Evolutionary conservation across 2,888 invertebrate genomes (phyloP).

Genomic region (Metallyticus violacea): DNA sequence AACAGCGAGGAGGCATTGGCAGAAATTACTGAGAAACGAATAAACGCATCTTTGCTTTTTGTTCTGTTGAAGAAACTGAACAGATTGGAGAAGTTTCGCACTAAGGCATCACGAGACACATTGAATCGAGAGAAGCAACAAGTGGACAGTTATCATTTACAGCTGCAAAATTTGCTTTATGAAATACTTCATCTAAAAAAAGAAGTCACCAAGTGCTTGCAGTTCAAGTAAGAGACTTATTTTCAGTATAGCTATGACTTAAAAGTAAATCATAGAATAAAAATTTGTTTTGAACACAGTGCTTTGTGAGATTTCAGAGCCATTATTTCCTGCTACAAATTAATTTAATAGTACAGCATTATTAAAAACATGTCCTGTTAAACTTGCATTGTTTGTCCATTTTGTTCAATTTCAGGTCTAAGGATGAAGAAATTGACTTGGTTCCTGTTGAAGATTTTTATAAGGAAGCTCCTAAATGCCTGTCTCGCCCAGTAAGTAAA

Average conservation of each 20-base stretch:
- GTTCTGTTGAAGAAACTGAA: constrained; percentile 87
- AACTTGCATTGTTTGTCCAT: no score
- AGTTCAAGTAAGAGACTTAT: constrained; percentile 69
- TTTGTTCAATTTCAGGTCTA: constrained; percentile 58
- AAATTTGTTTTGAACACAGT: no score
- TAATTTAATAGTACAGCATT: neutral
- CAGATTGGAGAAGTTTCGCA: constrained; percentile 83
- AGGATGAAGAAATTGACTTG: constrained; percentile 89
- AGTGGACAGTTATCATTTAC: constrained; percentile 86
- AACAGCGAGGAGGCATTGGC: constrained; percentile 52
- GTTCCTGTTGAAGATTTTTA: constrained; percentile 83
- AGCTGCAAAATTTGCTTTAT: constrained; percentile 89
- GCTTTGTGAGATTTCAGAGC: neutral
- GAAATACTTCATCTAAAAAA: constrained; percentile 91
- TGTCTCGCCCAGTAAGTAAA: constrained; percentile 63
- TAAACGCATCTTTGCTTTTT: constrained; percentile 71
- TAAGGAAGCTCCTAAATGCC: constrained; percentile 67
- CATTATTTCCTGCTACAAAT: neutral
- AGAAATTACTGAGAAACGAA: constrained; percentile 64
- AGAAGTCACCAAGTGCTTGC: constrained; percentile 91
- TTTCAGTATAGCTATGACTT: no score
- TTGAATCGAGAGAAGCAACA: constrained; percentile 80
- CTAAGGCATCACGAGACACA: constrained; percentile 77
- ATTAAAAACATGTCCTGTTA: neutral
- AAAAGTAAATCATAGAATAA: no score